These are phyloP conservation scores for Reticulitermes lucifugus DNA, from an alignment of 2,888 invertebrate genomes.

Conservation along the genomic window DNA sequence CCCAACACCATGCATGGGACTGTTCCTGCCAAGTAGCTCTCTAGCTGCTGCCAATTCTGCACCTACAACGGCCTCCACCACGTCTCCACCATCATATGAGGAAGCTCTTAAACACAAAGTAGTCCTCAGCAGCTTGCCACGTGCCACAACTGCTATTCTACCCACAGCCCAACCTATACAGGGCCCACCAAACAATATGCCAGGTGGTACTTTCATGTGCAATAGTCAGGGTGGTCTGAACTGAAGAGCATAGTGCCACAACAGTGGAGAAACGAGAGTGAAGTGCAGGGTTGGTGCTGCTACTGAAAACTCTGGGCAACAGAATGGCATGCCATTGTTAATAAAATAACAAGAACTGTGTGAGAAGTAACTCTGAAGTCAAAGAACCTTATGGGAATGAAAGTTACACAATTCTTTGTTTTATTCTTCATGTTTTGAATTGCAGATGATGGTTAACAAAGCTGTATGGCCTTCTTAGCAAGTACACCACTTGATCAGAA, in stretches of 20 bases:
- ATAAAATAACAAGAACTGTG: too few relatives aligned
- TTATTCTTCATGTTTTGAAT: too few relatives aligned
- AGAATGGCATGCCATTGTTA: too few relatives aligned
- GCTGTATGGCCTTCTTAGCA: too few relatives aligned
- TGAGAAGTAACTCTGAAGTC: too few relatives aligned
- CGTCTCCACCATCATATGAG: slow-evolving; percentile 56
- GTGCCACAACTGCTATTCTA: slow-evolving; percentile 48
- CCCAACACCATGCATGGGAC: slow-evolving; percentile 53
- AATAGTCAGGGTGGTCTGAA: neutral
- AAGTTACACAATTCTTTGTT: too few relatives aligned
- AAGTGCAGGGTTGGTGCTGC: neutral
- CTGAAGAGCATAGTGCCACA: neutral
- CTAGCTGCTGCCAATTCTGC: slow-evolving; percentile 38
- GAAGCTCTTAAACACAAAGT: slow-evolving; percentile 59
- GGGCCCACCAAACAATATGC: neutral
- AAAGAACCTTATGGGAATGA: too few relatives aligned
- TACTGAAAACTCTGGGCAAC: neutral
- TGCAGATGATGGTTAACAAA: too few relatives aligned
- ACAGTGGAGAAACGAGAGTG: neutral
- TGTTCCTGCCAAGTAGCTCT: slow-evolving; percentile 51
- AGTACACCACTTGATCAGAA: too few relatives aligned
- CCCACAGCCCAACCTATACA: neutral
- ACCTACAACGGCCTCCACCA: slow-evolving; percentile 54
- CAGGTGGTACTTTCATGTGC: neutral
- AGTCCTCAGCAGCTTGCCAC: slow-evolving; percentile 57